Conservation (phyloP, 1,140 invertebrate genomes). For the Drosophila pallidifrons region DNA sequence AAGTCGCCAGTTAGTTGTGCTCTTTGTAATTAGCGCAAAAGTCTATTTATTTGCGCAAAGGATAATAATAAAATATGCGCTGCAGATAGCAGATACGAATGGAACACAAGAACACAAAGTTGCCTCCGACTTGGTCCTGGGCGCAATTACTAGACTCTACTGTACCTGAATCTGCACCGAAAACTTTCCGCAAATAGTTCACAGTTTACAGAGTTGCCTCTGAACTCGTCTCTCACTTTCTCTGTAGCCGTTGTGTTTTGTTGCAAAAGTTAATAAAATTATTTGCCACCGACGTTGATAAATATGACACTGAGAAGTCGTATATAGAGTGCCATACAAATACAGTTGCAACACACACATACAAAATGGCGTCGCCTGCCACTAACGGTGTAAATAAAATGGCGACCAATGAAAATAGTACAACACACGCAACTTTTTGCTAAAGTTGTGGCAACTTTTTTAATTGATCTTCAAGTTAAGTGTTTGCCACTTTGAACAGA, state of each 20-base stretch:
- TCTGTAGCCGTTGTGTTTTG: conserved; percentile 55
- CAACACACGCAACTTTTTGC: conserved; percentile 51
- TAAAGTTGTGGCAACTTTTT: not conserved
- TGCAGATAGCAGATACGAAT: conserved; percentile 58
- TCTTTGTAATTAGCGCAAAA: conserved; percentile 80
- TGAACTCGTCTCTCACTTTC: not conserved
- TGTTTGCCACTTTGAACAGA: not conserved
- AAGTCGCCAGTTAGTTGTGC: conserved; percentile 74
- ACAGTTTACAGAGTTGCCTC: conserved; percentile 8
- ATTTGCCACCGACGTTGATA: conserved; percentile 82
- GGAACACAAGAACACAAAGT: conserved; percentile 50
- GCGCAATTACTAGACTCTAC: conserved; percentile 44
- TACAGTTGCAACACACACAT: conserved; percentile 45
- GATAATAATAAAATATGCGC: conserved; percentile 82
- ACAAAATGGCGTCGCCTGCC: conserved; percentile 38
- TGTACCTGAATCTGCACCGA: conserved; percentile 50
- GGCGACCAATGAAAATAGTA: conserved; percentile 41
- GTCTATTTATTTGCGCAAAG: conserved; percentile 77
- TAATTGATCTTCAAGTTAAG: not conserved
- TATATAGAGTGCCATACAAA: conserved; percentile 65
- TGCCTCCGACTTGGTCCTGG: conserved; percentile 13
- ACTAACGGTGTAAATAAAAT: conserved; percentile 36
- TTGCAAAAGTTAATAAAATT: conserved; percentile 80
- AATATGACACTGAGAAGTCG: conserved; percentile 70
- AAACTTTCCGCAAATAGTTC: conserved; percentile 70